Evolutionary conservation across 1,140 invertebrate genomes (phyloP), one percentile per base, ranked within the genome.

Genomic region (Belonocnema kinseyi): DNA sequence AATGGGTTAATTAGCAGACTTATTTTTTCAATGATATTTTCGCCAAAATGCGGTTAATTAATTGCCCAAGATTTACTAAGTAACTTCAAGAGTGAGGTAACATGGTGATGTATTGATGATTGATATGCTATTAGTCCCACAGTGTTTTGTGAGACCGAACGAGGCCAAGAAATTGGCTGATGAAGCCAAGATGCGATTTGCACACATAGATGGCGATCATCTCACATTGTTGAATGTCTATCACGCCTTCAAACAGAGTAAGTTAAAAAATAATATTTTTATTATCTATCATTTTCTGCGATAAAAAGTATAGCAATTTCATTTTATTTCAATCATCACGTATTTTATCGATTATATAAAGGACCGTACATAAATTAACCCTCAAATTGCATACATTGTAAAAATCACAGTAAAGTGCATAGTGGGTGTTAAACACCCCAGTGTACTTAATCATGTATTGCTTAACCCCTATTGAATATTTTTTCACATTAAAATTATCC

Each of bases 191-290:
- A 98, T 99, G 96, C 93, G 98, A 76, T 99, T 99, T 92, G 98
- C 99, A 0, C 99, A 99, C 92, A 99, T 99, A 84, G 99, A 99
- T 92, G 99, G 99, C 26, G 99, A 99, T 92, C 99, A 99, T 90
- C 93, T 99, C 78, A 95, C 98, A 80, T 92, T 99, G 88, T 92
- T 99, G 85, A 95, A 99, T 93, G 95, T 99, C 83, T 96, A 99
- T 89, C 99, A 99, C 89, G 98, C 99, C 40, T 99, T 99, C 88
- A 99, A 99, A 93, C 98, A 99, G 93, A 99, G 98, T 99, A 91
- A 97, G 97, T 96, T n/a, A n/a, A n/a, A n/a, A n/a, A n/a, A n/a
- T n/a, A n/a, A 66, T 56, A 17, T 52, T 17, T 56, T 26, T 50
- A 56, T 16, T 3, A 52, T 46, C 40, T 46, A 46, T 46, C 40